phyloP scores from a whole-genome alignment of 2,888 invertebrate species.

The Thyatira batis region DNA sequence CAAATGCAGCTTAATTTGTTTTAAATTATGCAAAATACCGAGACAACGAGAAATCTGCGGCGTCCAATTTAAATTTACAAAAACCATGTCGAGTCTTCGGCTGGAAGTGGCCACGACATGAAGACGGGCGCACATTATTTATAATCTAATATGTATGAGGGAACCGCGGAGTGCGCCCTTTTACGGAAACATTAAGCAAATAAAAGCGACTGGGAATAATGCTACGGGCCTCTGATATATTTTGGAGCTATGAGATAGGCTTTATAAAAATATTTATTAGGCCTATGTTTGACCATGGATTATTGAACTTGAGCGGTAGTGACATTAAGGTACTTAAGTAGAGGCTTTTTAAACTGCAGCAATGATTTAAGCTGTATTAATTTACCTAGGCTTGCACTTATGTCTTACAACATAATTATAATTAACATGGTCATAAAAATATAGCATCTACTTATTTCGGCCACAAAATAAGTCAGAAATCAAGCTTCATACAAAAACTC shows the following conservation, averaged over 20 bases:
- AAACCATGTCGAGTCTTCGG: conserved; percentile 23
- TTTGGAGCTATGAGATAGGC: conserved; percentile 34
- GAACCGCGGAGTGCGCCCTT: conserved; percentile 52
- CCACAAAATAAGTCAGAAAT: too few relatives aligned
- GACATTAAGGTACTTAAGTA: too few relatives aligned
- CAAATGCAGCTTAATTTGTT: neutral
- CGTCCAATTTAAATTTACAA: conserved; percentile 4
- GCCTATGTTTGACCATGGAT: too few relatives aligned
- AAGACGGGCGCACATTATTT: conserved; percentile 55
- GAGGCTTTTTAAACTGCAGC: too few relatives aligned
- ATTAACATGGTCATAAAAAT: too few relatives aligned
- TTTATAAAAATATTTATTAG: too few relatives aligned
- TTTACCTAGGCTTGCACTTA: too few relatives aligned
- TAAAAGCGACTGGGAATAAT: conserved; percentile 43
- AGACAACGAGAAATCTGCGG: neutral
- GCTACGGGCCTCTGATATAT: conserved; percentile 18
- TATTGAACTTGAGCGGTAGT: too few relatives aligned
- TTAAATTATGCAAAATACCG: neutral
- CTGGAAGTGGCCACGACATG: conserved; percentile 45
- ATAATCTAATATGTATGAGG: conserved; percentile 66
- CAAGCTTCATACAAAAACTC: too few relatives aligned
- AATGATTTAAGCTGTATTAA: too few relatives aligned
- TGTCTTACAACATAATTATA: too few relatives aligned
- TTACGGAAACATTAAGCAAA: conserved; percentile 70
- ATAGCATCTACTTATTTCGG: too few relatives aligned